Base-by-base conservation (phyloP, 2,797 vertebrate genomes). In the Rhabdomys pumilio region DNA sequence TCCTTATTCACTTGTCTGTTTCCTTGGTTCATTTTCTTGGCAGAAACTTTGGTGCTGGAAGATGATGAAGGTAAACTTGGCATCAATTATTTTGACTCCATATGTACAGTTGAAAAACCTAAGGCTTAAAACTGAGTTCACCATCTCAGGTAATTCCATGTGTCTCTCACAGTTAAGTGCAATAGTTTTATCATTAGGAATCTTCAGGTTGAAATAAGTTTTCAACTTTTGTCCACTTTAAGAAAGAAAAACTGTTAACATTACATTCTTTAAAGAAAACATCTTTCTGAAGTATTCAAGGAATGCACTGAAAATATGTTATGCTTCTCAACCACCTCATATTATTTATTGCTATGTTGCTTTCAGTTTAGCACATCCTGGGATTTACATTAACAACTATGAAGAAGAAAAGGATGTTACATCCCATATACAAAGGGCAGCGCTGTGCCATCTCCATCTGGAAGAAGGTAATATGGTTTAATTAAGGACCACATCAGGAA, bases 391-490 rank as follows among this genome's bases (percentile, higher is more conserved):
- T 55, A 50, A 61, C 6, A 20, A 96, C 34, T 11, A 26, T 75
- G 24, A 73, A 82, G n/a, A 81, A n/a, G 77, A 26, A 55, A 93
- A 53, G 92, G 6, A 84, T 69, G 41, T 93, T 85, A 77, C 14
- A 50, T 79, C 15, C 34, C 1, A 2, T 11, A 63, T 6, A 61
- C 11, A 79, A 53, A 89, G 19, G 26, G 15, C 19, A 84, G 93
- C 67, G 57, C 63, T 3, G 1, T 31, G 59, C 20, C 41, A 65
- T 83, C 57, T 95, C 93, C 85, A 76, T 89, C 69, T 75, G 83
- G 47, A 85, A 90, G 38, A 96, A 47, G 75, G 81, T 57, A 87
- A 53, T 91, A n/a, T 34, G 5, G 4, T 97, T 90, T 97, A 95
- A 97, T 93, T 94, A 94, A 92, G 24, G n/a, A 80, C 91, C 87